A percentile compares a stretch with the other conserved stretches of the same genome.
These are phyloP conservation scores for Chloroceryle amazona DNA, from an alignment of 2,797 vertebrate species.

Conservation along the genomic window DNA sequence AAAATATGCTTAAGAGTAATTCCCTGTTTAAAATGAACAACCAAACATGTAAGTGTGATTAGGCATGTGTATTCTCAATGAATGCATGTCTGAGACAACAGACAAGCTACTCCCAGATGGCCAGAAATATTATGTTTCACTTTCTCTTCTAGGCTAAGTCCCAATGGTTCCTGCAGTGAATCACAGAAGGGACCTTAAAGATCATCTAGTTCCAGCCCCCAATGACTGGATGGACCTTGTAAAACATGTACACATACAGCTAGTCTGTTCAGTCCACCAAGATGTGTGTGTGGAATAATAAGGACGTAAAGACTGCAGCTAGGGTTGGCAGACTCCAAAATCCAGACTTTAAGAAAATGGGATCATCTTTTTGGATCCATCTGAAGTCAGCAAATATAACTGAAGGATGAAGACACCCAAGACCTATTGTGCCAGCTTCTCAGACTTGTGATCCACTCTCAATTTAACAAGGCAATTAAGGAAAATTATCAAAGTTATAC, in stretches of 20 bases:
- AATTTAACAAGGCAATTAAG: background rate
- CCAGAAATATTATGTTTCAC: background rate
- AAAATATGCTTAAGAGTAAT: background rate
- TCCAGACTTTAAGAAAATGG: rapidly evolving
- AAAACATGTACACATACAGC: background rate
- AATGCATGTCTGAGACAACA: background rate
- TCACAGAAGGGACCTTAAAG: no score
- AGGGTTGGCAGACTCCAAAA: background rate
- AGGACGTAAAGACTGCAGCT: background rate
- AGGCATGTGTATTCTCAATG: background rate
- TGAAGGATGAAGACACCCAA: background rate
- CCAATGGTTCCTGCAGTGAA: background rate
- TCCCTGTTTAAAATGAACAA: background rate
- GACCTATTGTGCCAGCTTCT: background rate
- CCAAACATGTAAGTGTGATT: rapidly evolving
- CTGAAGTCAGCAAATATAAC: rapidly evolving
- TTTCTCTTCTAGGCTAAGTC: background rate
- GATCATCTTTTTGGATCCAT: background rate
- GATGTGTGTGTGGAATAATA: background rate
- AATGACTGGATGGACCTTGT: background rate
- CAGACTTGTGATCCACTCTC: background rate
- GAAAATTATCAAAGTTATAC: background rate
- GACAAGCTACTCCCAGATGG: rapidly evolving
- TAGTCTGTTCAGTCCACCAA: background rate
- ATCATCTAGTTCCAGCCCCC: no score